Evolutionary conservation across 1,140 invertebrate species (phyloP).

Genomic region (Cepaea nemoralis): DNA sequence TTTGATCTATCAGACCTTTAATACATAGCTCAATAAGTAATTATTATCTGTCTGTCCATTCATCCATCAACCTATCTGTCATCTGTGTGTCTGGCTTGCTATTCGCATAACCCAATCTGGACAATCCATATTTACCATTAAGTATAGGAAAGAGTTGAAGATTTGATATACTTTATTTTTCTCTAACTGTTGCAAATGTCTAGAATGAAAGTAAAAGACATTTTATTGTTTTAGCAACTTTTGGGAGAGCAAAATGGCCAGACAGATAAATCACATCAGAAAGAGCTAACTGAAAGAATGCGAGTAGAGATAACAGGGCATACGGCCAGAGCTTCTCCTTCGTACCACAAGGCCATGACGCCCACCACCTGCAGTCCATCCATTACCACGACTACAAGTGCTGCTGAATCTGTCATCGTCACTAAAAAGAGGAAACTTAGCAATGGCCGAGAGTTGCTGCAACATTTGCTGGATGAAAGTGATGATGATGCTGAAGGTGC

Average conservation of each 20-base stretch:
- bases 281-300: background rate
- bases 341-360: background rate
- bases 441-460: slow-evolving; percentile 80
- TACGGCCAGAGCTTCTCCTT: background rate
- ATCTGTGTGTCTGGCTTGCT: too few relatives aligned
- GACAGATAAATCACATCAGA: background rate
- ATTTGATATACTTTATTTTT: too few relatives aligned
- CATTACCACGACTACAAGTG: background rate
- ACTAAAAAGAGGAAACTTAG: background rate
- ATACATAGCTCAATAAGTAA: too few relatives aligned
- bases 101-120: too few relatives aligned
- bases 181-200: too few relatives aligned
- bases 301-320: background rate
- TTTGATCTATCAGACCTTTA: too few relatives aligned
- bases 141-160: too few relatives aligned
- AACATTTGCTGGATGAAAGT: slow-evolving; percentile 81
- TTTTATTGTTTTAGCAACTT: background rate
- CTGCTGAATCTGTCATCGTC: background rate
- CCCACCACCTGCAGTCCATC: background rate
- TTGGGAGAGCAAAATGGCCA: background rate
- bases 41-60: too few relatives aligned
- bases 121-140: too few relatives aligned
- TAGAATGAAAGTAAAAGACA: too few relatives aligned
- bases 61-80: too few relatives aligned
- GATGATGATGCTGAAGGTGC: slow-evolving; percentile 64